Percentiles rank a stretch among this genome's conserved stretches.
Evolutionary conservation across 2,113 vertebrate species (phyloP).

Genomic region (Peromyscus maniculatus): DNA sequence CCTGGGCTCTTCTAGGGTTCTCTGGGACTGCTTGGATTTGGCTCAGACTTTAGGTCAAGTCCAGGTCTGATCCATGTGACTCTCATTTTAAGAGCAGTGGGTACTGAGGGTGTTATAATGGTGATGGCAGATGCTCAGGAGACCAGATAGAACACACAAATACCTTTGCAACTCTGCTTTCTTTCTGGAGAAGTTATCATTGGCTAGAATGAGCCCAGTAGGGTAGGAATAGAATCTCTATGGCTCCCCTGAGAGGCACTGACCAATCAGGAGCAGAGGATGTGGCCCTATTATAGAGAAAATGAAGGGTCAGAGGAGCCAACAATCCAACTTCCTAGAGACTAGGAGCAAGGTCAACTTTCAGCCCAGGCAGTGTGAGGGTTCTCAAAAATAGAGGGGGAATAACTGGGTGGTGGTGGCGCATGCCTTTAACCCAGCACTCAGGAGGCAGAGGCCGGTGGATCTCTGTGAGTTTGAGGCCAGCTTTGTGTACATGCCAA

Average conservation of each 20-base stretch:
- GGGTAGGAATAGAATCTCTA: background rate
- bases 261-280: background rate
- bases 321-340: background rate
- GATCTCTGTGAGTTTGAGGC: background rate
- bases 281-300: background rate
- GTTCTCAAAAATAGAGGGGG: background rate
- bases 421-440: background rate
- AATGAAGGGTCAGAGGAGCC: background rate
- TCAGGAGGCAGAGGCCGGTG: background rate
- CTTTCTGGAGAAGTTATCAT: background rate
- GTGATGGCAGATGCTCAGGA: background rate
- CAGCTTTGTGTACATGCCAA: background rate
- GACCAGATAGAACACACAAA: background rate
- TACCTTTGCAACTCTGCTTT: background rate
- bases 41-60: background rate
- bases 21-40: background rate
- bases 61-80: background rate
- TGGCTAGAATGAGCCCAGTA: background rate
- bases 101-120: background rate
- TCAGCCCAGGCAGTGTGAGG: background rate
- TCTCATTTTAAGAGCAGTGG: background rate
- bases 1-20: background rate
- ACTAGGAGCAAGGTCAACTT: background rate
- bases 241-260: background rate
- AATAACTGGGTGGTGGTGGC: no score